phyloP scores from a whole-genome alignment of 2,888 invertebrate species.

The Drosophila birchii region DNA sequence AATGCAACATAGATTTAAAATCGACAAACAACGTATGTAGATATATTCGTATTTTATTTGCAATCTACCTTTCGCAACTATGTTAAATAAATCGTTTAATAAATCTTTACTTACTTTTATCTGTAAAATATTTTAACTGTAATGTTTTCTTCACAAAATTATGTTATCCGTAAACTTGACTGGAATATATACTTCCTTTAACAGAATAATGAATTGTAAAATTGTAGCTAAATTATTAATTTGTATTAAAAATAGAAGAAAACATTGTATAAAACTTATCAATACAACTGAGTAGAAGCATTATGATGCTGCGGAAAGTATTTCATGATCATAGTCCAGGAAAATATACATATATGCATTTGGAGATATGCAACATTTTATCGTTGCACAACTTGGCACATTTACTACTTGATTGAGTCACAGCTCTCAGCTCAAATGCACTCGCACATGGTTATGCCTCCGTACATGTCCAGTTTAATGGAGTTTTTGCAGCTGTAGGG shows the following conservation, averaged over 20 bases:
- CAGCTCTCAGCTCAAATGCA: constrained; percentile 10
- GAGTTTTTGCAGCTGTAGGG: constrained; percentile 22
- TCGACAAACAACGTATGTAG: too few relatives aligned
- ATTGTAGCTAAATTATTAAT: too few relatives aligned
- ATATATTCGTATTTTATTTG: too few relatives aligned
- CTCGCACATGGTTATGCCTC: constrained; percentile 3
- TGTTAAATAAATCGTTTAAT: too few relatives aligned
- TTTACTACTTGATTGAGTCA: constrained; percentile 17
- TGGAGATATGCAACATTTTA: constrained; percentile 9
- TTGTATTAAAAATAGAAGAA: not conserved
- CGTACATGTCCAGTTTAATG: constrained; percentile 30
- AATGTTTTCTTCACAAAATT: too few relatives aligned
- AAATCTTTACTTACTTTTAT: too few relatives aligned
- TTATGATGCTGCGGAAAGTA: not conserved
- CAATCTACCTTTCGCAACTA: too few relatives aligned
- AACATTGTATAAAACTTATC: not conserved
- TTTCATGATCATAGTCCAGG: constrained; percentile 7
- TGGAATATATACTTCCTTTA: too few relatives aligned
- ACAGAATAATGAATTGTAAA: too few relatives aligned
- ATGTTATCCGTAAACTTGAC: too few relatives aligned
- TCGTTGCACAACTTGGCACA: constrained; percentile 19
- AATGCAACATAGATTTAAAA: too few relatives aligned
- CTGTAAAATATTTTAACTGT: too few relatives aligned
- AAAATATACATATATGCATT: not conserved
- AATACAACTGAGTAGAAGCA: not conserved